Conservation (phyloP, 2,888 invertebrate genomes). For the Hydrotaea diabolus region DNA sequence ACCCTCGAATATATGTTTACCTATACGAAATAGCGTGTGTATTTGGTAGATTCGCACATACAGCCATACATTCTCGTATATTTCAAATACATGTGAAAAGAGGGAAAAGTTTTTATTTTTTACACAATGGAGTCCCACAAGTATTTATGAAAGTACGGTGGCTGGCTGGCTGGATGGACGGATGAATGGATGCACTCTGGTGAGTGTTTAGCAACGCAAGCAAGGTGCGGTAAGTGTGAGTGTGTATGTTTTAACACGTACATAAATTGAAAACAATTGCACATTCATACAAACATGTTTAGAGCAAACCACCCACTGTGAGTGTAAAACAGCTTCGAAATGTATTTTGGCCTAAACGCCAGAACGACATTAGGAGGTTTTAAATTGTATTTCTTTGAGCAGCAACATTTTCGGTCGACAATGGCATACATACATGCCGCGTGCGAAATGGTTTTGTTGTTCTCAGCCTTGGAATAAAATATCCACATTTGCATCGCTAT, state of each 20-base stretch:
- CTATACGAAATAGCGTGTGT: not conserved
- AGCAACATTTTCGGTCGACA: not conserved
- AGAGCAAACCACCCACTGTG: not conserved
- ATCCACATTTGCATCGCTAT: no score
- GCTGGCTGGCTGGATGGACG: not conserved
- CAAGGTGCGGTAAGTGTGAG: not conserved
- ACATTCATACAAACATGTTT: not conserved
- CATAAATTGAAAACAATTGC: conserved; percentile 21
- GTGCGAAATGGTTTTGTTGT: not conserved
- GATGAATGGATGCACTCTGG: conserved; percentile 14
- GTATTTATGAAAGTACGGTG: conserved; percentile 31
- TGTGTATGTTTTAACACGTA: not conserved
- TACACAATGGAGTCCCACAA: conserved; percentile 29
- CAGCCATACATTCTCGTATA: not conserved
- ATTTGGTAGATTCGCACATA: not conserved
- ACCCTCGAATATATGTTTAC: not conserved
- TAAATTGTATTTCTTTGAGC: conserved; percentile 20
- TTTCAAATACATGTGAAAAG: conserved; percentile 1
- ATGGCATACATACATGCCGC: not conserved
- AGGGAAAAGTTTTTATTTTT: conserved; percentile 26
- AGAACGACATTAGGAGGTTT: conserved; percentile 29
- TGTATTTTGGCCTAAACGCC: not conserved
- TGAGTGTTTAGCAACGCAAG: conserved; percentile 17
- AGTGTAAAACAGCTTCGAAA: conserved; percentile 13
- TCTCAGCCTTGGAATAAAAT: not conserved